Percentiles rank a stretch among this genome's conserved stretches.
phyloP scores from a whole-genome alignment of 2,113 vertebrate genomes.

The Fukomys damarensis region DNA sequence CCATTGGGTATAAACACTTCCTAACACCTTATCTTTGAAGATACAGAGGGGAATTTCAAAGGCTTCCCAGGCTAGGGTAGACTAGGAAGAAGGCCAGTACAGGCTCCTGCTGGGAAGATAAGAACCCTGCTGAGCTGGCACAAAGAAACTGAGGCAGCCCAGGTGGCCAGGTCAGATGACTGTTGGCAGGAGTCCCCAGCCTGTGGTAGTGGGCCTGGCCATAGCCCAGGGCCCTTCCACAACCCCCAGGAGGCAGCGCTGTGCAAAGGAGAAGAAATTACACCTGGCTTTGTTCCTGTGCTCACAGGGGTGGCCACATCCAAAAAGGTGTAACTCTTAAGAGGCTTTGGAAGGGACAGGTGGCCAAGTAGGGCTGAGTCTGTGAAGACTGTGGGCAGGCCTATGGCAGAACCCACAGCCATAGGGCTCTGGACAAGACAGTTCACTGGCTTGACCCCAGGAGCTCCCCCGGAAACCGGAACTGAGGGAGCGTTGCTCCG shows the following conservation, averaged over 20 bases:
- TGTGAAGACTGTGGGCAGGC: neutral
- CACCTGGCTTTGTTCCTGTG: neutral
- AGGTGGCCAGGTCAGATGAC: neutral
- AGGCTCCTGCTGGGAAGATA: neutral
- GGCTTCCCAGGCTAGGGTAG: neutral
- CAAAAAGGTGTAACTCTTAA: conserved; percentile 51
- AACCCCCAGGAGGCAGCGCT: neutral
- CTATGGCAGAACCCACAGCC: neutral
- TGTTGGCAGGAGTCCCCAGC: neutral
- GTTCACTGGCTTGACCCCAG: neutral
- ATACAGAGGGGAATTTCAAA: conserved; percentile 33
- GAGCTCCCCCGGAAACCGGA: neutral
- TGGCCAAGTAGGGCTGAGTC: neutral
- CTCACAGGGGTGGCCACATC: neutral
- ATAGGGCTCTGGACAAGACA: neutral
- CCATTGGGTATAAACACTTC: neutral
- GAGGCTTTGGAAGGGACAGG: neutral
- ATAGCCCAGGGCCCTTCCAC: neutral
- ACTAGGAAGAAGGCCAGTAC: neutral
- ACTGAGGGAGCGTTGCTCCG: neutral
- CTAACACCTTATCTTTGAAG: conserved; percentile 6
- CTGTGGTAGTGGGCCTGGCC: neutral
- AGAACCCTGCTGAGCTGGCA: neutral
- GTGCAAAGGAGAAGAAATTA: neutral
- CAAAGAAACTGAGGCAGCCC: neutral